These are phyloP conservation scores for Micrastur ruficollis DNA, from an alignment of 2,797 vertebrate genomes.

Conservation along the genomic window DNA sequence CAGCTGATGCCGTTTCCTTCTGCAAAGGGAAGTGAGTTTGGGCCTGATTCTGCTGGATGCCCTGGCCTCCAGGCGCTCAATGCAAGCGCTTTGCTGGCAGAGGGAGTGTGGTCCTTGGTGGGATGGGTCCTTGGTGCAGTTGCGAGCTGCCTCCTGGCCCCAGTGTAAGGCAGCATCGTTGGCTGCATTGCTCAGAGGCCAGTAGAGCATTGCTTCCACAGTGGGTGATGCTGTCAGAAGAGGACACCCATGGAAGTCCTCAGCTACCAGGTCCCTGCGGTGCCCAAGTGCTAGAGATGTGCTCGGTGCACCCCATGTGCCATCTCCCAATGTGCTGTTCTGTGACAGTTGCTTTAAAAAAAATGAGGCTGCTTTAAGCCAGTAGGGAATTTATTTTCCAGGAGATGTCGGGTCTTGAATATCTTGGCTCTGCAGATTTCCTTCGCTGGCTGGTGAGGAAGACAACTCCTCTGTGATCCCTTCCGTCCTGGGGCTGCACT, in stretches of 20 bases:
- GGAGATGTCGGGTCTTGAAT: background rate
- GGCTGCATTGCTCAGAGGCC: fast-evolving
- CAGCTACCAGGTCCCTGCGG: background rate
- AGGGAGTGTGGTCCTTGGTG: background rate
- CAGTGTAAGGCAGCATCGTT: fast-evolving
- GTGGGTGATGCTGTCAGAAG: background rate
- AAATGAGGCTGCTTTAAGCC: background rate
- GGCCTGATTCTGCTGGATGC: background rate
- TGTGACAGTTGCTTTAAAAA: fast-evolving
- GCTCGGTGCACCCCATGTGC: background rate
- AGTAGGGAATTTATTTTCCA: background rate
- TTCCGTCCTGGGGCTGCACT: background rate
- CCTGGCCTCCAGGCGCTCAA: background rate
- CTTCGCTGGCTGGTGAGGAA: background rate
- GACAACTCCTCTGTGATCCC: background rate
- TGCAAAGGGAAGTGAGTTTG: background rate
- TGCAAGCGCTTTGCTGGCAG: background rate
- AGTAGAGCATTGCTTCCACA: fast-evolving
- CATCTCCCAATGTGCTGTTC: background rate
- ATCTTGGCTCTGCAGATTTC: background rate
- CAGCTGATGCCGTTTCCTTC: background rate
- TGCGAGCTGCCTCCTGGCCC: background rate
- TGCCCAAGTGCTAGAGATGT: background rate
- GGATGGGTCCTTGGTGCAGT: background rate
- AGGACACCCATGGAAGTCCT: background rate